Evolutionary conservation across 2,113 vertebrate genomes (phyloP).

Genomic region (Dromaius novaehollandiae): DNA sequence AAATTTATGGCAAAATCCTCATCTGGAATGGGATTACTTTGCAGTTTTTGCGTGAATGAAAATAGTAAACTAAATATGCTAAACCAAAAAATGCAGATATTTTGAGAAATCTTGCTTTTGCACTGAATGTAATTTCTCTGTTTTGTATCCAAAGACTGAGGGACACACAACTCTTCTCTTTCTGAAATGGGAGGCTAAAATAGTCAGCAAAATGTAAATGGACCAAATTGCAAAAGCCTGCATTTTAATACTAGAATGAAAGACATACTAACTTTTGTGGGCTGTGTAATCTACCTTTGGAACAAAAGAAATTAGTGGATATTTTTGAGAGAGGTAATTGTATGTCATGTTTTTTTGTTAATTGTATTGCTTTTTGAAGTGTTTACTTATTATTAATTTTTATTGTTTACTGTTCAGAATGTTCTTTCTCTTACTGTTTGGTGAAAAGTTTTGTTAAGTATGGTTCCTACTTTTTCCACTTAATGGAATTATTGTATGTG

Average conservation of each 20-base stretch:
- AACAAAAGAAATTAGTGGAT: not conserved
- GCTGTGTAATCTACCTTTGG: not conserved
- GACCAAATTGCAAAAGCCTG: constrained; percentile 43
- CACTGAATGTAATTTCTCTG: constrained; percentile 5
- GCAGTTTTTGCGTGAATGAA: constrained; percentile 24
- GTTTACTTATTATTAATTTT: not conserved
- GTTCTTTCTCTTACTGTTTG: not conserved
- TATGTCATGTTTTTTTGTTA: not conserved
- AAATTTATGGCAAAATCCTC: not conserved
- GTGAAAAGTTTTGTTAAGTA: not conserved
- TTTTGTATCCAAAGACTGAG: constrained; percentile 9
- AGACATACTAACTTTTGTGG: not conserved
- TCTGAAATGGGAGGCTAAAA: not conserved
- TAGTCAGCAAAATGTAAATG: constrained; percentile 23
- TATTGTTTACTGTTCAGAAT: not conserved
- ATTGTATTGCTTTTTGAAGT: not conserved
- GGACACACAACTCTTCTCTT: not conserved
- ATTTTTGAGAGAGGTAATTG: not conserved
- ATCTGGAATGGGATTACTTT: constrained; percentile 19
- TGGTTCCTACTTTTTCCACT: not conserved
- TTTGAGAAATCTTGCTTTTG: constrained; percentile 27
- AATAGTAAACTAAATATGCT: not conserved
- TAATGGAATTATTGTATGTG: not conserved
- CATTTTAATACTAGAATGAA: not conserved
- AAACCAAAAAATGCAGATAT: not conserved